phyloP scores from a whole-genome alignment of 2,888 invertebrate genomes.

The Drosophila pegasa region DNA sequence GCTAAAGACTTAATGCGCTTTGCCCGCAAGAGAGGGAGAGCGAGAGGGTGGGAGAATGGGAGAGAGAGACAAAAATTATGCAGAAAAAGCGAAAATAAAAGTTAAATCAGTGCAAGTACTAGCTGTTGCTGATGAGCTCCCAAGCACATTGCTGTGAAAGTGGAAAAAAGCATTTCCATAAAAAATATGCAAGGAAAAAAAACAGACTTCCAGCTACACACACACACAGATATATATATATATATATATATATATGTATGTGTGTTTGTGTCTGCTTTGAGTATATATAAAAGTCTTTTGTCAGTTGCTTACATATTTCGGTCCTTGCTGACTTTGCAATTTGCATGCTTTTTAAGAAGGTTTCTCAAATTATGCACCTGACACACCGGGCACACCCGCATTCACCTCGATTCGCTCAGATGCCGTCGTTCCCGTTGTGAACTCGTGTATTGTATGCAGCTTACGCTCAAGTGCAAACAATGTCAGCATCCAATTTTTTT shows the following conservation, averaged over 20 bases:
- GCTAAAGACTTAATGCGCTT: constrained; percentile 79
- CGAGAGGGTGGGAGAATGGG: background rate
- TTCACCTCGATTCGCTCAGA: constrained; percentile 9
- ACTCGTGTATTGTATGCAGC: constrained; percentile 39
- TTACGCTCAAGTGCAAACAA: constrained; percentile 53
- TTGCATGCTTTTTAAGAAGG: constrained; percentile 56
- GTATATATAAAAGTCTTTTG: constrained; percentile 45
- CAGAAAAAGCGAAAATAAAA: constrained; percentile 58
- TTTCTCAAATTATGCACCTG: constrained; percentile 62
- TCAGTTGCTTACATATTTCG: constrained; percentile 43
- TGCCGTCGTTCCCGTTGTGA: constrained; percentile 38
- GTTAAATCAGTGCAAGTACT: constrained; percentile 62
- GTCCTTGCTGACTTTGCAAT: constrained; percentile 50
- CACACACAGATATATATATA: background rate
- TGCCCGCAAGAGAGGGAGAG: constrained; percentile 22
- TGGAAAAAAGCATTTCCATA: constrained; percentile 45
- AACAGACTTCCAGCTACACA: background rate
- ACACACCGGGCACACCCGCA: constrained; percentile 5
- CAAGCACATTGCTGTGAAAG: constrained; percentile 49
- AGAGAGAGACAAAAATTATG: constrained; percentile 44
- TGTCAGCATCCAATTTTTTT: constrained; percentile 60
- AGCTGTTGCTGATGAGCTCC: constrained; percentile 36
- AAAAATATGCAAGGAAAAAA: constrained; percentile 9
- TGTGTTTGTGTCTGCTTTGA: background rate
- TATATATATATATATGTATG: background rate